These are phyloP conservation scores for Eumaeus atala DNA, from an alignment of 1,140 invertebrate species.

Conservation along the genomic window DNA sequence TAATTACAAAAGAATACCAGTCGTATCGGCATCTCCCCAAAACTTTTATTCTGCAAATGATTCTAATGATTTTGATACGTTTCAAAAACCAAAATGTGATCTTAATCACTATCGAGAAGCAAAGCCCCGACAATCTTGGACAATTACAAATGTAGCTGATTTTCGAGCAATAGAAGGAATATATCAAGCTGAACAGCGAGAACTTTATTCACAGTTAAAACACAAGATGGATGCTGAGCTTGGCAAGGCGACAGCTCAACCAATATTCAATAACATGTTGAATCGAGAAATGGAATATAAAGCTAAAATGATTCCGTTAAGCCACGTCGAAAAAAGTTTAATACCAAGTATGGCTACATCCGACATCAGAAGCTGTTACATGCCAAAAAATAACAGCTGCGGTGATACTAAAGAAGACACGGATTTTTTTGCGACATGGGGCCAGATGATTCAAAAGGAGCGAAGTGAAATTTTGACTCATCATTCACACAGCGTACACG, in stretches of 20 bases:
- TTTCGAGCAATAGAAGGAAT: constrained; percentile 53
- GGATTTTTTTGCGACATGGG: constrained; percentile 70
- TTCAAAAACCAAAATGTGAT: constrained; percentile 62
- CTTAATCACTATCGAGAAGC: constrained; percentile 51
- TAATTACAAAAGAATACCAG: constrained; percentile 52
- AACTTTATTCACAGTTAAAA: constrained; percentile 58
- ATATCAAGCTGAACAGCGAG: constrained; percentile 55
- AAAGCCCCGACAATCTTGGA: constrained; percentile 67
- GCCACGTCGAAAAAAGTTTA: constrained; percentile 62
- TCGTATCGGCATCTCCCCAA: constrained; percentile 46
- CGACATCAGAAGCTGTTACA: constrained; percentile 51
- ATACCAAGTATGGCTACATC: constrained; percentile 58
- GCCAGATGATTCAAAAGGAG: constrained; percentile 71
- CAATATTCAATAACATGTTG: constrained; percentile 40
- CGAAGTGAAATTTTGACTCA: constrained; percentile 65
- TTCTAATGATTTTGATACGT: constrained; percentile 48
- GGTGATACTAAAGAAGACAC: constrained; percentile 62
- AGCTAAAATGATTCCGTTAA: constrained; percentile 67
- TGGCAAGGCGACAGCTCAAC: constrained; percentile 53
- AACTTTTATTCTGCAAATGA: constrained; percentile 58
- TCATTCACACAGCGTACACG: constrained; percentile 60
- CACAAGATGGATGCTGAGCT: constrained; percentile 64
- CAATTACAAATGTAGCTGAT: constrained; percentile 60
- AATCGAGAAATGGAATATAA: constrained; percentile 63
- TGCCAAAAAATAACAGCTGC: constrained; percentile 63